Conservation (phyloP, 2,797 vertebrate species). For the Channallabes apus region DNA sequence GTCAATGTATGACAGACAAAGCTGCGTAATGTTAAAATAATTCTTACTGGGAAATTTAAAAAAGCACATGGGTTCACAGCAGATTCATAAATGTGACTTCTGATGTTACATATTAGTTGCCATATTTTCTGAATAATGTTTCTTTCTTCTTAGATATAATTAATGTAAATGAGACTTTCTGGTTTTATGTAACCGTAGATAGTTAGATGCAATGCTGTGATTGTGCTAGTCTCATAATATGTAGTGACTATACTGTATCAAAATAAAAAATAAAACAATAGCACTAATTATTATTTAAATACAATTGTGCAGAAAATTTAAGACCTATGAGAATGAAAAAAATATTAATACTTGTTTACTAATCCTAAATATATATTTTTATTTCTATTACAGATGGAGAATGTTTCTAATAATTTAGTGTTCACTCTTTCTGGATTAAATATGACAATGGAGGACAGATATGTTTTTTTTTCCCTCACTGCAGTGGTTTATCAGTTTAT, state of each 20-base stretch:
- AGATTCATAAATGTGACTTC: neutral
- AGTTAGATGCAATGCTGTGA: neutral
- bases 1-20: neutral
- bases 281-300: neutral
- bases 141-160: neutral
- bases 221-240: neutral
- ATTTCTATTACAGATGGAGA: slow-evolving; percentile 54
- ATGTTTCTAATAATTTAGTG: slow-evolving; percentile 48
- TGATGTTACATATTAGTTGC: neutral
- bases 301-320: neutral
- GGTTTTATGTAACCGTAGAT: neutral
- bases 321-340: neutral
- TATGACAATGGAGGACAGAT: slow-evolving; percentile 46
- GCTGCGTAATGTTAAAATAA: neutral
- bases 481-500: slow-evolving; percentile 40
- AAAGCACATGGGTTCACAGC: neutral
- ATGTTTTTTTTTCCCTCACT: slow-evolving; percentile 42
- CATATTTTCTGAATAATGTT: neutral
- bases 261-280: neutral
- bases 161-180: neutral
- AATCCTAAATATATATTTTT: neutral
- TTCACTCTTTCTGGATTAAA: slow-evolving; percentile 59
- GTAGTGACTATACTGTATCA: neutral
- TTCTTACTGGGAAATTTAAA: neutral
- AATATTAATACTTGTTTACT: neutral